Conservation (phyloP, 1,140 invertebrate genomes). For the Brachionus rubens region DNA sequence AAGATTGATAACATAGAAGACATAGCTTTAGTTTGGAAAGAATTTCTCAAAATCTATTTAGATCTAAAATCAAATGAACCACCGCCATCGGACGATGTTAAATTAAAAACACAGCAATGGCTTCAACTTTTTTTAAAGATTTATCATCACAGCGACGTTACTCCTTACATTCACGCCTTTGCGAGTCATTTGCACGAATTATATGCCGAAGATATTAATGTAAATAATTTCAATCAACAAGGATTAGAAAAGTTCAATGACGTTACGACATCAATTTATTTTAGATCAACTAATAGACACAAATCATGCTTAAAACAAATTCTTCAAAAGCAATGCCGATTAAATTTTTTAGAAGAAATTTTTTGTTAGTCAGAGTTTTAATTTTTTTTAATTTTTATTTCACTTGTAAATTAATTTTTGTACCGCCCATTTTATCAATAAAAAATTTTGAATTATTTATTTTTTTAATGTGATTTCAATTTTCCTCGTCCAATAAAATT, state of each 20-base stretch:
- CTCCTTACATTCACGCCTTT: slow-evolving; percentile 40
- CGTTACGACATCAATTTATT: not conserved
- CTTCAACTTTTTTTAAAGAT: not conserved
- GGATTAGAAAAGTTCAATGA: slow-evolving; percentile 40
- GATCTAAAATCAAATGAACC: not conserved
- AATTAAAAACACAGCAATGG: not conserved
- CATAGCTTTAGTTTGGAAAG: not conserved
- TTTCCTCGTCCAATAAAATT: no score
- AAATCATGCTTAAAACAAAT: slow-evolving; percentile 23
- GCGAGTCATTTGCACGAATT: slow-evolving; percentile 34
- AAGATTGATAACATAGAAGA: not conserved
- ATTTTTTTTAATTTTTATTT: no score
- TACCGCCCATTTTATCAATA: no score
- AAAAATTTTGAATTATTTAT: no score
- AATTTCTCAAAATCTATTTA: not conserved
- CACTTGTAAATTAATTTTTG: no score
- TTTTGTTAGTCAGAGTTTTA: no score
- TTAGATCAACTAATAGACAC: slow-evolving; percentile 14
- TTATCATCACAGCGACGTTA: slow-evolving; percentile 10
- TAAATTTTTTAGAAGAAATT: not conserved
- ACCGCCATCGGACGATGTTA: not conserved
- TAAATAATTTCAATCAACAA: slow-evolving; percentile 16
- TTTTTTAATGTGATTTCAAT: no score
- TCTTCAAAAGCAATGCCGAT: not conserved
- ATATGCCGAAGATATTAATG: not conserved